Evolutionary conservation across 2,113 vertebrate species (phyloP).

Genomic region (Oenanthe melanoleuca): DNA sequence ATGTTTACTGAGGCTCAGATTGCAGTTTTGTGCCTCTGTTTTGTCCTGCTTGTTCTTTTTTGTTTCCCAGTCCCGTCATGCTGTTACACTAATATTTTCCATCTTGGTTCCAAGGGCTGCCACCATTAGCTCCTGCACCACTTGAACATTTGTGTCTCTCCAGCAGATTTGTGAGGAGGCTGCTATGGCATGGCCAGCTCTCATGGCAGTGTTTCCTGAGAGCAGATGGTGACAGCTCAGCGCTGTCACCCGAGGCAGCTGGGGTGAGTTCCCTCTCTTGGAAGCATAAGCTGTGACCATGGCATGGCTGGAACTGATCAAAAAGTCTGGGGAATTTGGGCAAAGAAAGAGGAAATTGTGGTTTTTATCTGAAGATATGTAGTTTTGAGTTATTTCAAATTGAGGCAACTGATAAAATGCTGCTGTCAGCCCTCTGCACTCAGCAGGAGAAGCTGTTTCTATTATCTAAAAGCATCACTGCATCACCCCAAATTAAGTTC

Average conservation of each 20-base stretch:
- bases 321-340: background rate
- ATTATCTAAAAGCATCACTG: background rate
- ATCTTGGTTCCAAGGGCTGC: slow-evolving; percentile 57
- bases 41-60: background rate
- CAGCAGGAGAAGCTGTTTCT: background rate
- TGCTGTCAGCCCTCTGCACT: background rate
- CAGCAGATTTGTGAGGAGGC: slow-evolving; percentile 29
- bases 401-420: background rate
- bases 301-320: background rate
- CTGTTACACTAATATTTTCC: slow-evolving; percentile 67
- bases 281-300: background rate
- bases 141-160: slow-evolving; percentile 37
- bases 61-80: slow-evolving; percentile 45
- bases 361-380: background rate
- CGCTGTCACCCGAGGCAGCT: background rate
- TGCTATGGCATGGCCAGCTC: slow-evolving; percentile 22
- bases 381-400: background rate
- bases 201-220: slow-evolving; percentile 46
- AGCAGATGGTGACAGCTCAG: slow-evolving; percentile 56
- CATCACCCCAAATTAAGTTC: background rate
- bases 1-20: background rate
- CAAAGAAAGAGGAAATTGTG: background rate
- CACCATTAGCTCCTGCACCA: slow-evolving; percentile 41
- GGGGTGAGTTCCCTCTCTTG: slow-evolving; percentile 1
- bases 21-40: background rate